These are phyloP conservation scores for Panulirus ornatus DNA, from an alignment of 1,140 invertebrate genomes.

Conservation along the genomic window DNA sequence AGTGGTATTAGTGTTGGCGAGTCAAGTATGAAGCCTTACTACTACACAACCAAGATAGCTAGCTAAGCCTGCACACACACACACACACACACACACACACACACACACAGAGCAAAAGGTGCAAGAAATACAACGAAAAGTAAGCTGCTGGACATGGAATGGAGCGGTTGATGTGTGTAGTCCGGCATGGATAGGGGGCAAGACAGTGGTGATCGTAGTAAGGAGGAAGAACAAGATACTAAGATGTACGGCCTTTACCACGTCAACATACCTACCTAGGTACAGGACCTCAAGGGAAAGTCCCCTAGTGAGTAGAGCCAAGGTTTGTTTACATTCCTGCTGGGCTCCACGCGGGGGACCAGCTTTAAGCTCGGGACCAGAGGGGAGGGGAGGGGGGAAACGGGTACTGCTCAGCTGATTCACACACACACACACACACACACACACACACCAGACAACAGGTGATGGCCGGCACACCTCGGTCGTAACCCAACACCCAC, in stretches of 20 bases:
- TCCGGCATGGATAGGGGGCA: too few relatives aligned
- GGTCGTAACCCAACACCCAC: neutral
- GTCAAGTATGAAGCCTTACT: too few relatives aligned
- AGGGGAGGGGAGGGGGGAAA: neutral
- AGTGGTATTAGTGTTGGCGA: too few relatives aligned
- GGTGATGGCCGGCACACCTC: neutral
- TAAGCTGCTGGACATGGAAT: too few relatives aligned
- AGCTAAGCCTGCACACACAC: too few relatives aligned
- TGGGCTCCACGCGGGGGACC: neutral
- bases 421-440: neutral
- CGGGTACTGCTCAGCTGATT: constrained; percentile 1
- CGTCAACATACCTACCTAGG: too few relatives aligned
- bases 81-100: too few relatives aligned
- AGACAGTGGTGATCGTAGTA: neutral
- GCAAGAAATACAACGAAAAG: too few relatives aligned
- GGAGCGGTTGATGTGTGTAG: too few relatives aligned
- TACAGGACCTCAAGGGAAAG: neutral
- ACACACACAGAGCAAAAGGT: too few relatives aligned
- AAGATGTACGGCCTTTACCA: too few relatives aligned
- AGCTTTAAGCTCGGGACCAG: neutral
- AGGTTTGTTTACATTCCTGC: constrained; percentile 19
- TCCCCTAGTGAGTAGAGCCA: neutral
- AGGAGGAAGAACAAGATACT: neutral
- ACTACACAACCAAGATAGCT: too few relatives aligned
- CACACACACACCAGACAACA: neutral